These are phyloP conservation scores for Papilio helenus DNA, from an alignment of 1,140 invertebrate genomes.

Conservation along the genomic window DNA sequence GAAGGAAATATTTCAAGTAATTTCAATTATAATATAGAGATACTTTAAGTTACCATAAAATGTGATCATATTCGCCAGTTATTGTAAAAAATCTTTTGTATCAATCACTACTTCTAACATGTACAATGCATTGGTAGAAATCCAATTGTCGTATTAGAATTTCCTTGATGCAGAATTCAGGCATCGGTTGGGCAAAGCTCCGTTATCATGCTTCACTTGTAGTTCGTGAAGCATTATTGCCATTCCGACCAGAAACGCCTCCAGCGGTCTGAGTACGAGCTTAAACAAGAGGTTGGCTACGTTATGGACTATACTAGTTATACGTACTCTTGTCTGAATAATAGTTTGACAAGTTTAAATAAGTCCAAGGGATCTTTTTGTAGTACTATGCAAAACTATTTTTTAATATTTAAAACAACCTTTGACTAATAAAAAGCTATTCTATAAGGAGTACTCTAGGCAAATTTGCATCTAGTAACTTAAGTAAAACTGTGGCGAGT, in stretches of 20 bases:
- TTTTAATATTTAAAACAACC: too few relatives aligned
- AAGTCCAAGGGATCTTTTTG: too few relatives aligned
- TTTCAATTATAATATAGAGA: background rate
- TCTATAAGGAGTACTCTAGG: too few relatives aligned
- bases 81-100: background rate
- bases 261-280: background rate
- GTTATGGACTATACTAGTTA: background rate
- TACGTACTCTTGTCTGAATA: too few relatives aligned
- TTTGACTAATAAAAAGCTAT: too few relatives aligned
- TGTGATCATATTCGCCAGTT: background rate
- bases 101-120: background rate
- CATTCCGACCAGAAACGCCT: slow-evolving; percentile 16
- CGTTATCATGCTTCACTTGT: slow-evolving; percentile 26
- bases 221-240: slow-evolving; percentile 16
- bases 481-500: too few relatives aligned
- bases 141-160: slow-evolving; percentile 12
- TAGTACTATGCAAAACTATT: too few relatives aligned
- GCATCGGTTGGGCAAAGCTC: slow-evolving; percentile 16
- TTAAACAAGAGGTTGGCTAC: background rate
- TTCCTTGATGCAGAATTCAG: slow-evolving; percentile 14
- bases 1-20: background rate
- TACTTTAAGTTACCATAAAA: background rate
- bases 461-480: too few relatives aligned
- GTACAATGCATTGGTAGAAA: background rate
- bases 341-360: background rate